Percentiles rank a stretch among this genome's conserved stretches.
Conservation (phyloP, 2,113 vertebrate genomes). For the Pollimyrus isidori region DNA sequence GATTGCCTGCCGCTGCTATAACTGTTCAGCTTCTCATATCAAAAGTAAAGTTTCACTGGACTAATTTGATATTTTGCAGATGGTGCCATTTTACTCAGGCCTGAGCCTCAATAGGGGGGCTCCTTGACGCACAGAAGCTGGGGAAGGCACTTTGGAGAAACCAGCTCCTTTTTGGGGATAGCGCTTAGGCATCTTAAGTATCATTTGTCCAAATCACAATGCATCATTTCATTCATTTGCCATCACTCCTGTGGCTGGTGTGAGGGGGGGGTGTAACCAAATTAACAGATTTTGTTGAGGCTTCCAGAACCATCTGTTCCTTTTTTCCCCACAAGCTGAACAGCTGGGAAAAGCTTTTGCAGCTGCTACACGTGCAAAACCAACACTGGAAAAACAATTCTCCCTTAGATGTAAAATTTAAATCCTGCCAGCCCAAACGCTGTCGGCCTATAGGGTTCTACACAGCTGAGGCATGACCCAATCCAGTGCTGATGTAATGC, state of each 20-base stretch:
- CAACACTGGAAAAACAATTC: not conserved
- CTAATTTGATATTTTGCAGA: not conserved
- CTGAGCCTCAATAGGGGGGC: not conserved
- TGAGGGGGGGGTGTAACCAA: not conserved
- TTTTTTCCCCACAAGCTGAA: not conserved
- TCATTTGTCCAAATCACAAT: not conserved
- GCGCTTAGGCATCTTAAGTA: not conserved
- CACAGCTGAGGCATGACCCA: not conserved
- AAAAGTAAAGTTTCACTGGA: not conserved
- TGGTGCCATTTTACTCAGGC: not conserved
- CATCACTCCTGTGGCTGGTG: not conserved
- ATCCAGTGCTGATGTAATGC: not conserved
- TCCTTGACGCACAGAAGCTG: not conserved
- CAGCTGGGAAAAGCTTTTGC: not conserved
- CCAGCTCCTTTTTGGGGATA: not conserved
- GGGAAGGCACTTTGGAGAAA: not conserved
- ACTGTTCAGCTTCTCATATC: not conserved
- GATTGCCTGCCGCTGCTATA: no score
- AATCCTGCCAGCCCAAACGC: not conserved
- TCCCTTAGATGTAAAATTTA: not conserved
- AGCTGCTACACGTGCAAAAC: not conserved
- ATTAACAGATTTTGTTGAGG: not conserved
- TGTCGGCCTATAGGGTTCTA: not conserved
- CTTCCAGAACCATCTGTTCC: slow-evolving; percentile 1
- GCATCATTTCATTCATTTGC: not conserved